These are phyloP conservation scores for Anser brachyrhynchus DNA, from an alignment of 2,113 vertebrate species.

Conservation along the genomic window DNA sequence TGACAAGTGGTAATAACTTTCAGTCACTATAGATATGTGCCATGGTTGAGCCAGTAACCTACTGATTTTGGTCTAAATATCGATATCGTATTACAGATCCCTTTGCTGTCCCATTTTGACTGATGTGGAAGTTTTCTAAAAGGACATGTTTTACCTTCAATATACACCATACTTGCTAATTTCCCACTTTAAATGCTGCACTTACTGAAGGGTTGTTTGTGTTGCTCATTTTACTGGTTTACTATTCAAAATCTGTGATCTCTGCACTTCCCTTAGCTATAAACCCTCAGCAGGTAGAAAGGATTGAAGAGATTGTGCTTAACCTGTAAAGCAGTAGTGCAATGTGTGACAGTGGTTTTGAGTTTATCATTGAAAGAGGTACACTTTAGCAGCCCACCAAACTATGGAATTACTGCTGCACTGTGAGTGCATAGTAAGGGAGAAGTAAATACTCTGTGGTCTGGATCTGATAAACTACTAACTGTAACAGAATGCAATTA, in stretches of 20 bases:
- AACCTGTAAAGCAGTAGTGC: neutral
- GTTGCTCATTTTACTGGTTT: neutral
- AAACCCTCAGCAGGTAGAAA: neutral
- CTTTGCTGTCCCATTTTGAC: neutral
- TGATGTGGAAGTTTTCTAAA: neutral
- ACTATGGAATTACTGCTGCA: neutral
- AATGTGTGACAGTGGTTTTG: neutral
- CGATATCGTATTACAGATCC: neutral
- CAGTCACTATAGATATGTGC: neutral
- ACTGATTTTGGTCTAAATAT: neutral
- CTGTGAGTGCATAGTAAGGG: neutral
- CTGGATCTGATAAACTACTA: constrained; percentile 25
- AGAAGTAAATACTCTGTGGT: neutral
- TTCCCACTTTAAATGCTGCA: neutral
- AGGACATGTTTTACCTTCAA: neutral
- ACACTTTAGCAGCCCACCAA: neutral
- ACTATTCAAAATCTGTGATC: neutral
- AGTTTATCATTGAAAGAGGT: neutral
- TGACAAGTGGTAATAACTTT: neutral
- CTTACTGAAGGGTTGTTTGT: neutral
- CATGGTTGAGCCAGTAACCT: neutral
- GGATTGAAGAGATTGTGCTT: neutral
- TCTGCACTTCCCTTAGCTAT: neutral
- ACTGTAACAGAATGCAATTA: constrained; percentile 35
- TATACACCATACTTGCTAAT: rapidly evolving